These are phyloP conservation scores for Pogonophryne albipinna DNA, from an alignment of 2,797 vertebrate genomes.

Conservation along the genomic window DNA sequence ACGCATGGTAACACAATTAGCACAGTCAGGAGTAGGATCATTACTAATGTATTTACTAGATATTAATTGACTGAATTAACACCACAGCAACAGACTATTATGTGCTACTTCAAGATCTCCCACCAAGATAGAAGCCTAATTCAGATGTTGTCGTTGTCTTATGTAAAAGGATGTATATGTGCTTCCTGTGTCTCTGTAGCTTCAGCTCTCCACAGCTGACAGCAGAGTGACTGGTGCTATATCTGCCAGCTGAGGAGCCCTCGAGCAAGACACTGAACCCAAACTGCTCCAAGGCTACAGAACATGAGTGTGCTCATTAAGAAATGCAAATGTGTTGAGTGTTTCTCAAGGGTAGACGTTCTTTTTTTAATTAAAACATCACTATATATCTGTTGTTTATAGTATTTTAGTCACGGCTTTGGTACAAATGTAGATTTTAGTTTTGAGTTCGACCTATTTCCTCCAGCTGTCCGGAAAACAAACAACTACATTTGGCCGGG, in stretches of 20 bases:
- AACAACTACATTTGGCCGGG: constrained; percentile 1
- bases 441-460: background rate
- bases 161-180: background rate
- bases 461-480: background rate
- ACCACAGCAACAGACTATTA: background rate
- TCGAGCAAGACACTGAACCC: constrained; percentile 41
- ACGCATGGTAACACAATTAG: too few relatives aligned
- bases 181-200: constrained; percentile 8
- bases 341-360: constrained; percentile 26
- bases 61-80: too few relatives aligned
- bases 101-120: background rate
- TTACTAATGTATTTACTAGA: too few relatives aligned
- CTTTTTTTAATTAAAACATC: constrained; percentile 41
- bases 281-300: constrained; percentile 26
- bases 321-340: constrained; percentile 51
- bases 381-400: background rate
- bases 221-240: constrained; percentile 18
- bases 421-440: background rate
- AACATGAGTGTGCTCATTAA: constrained; percentile 45
- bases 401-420: background rate
- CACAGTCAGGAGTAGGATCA: too few relatives aligned
- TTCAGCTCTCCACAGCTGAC: constrained; percentile 12
- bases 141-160: background rate
- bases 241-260: constrained; percentile 38
- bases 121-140: background rate